Conservation (phyloP, 2,888 invertebrate species). For the Seira ritae region DNA sequence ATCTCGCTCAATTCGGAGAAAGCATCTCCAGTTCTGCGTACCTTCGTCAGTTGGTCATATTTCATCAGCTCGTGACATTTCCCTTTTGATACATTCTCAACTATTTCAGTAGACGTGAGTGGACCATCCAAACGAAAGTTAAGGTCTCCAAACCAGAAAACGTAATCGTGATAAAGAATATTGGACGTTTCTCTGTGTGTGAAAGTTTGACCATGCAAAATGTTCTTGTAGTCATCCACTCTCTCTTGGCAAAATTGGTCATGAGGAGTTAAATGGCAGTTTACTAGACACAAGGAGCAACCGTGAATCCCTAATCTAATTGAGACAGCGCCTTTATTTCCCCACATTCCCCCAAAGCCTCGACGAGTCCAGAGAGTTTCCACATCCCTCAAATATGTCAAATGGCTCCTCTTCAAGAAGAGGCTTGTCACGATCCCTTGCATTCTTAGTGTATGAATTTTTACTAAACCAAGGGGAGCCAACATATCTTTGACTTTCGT, state of each 20-base stretch:
- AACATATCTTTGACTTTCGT: conserved; percentile 68
- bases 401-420: conserved; percentile 86
- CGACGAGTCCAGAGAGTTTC: conserved; percentile 93
- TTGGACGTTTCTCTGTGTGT: conserved; percentile 86
- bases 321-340: conserved; percentile 96
- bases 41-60: conserved; percentile 85
- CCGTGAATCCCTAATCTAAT: conserved; percentile 91
- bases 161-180: conserved; percentile 95
- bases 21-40: conserved; percentile 86
- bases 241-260: conserved; percentile 89
- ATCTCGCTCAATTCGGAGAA: conserved; percentile 88
- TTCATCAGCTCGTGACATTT: conserved; percentile 82
- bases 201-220: conserved; percentile 89
- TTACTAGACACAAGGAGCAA: conserved; percentile 91
- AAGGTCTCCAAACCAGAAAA: conserved; percentile 94
- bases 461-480: conserved; percentile 77
- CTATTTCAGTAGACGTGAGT: conserved; percentile 82
- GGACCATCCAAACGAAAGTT: conserved; percentile 88
- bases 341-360: conserved; percentile 95
- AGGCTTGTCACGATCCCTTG: conserved; percentile 89
- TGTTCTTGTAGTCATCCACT: conserved; percentile 90
- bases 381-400: conserved; percentile 88
- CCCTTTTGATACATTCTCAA: conserved; percentile 81
- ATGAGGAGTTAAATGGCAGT: conserved; percentile 93
- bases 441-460: conserved; percentile 87